Percentiles rank a stretch among this genome's conserved stretches.
phyloP scores from a whole-genome alignment of 2,113 vertebrate genomes.

The Glaucidium brasilianum region DNA sequence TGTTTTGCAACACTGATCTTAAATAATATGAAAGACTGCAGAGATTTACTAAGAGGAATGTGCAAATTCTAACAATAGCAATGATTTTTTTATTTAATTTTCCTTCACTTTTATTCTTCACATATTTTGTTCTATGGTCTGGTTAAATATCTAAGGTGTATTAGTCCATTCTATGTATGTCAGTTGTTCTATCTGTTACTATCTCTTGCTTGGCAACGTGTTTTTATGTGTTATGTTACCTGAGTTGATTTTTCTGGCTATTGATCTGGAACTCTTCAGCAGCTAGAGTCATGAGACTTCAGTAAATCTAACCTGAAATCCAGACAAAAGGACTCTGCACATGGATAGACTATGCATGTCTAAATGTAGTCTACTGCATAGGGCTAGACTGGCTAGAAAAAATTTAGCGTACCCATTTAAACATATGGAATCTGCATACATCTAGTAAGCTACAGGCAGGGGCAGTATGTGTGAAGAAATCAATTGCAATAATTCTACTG shows the following conservation, averaged over 20 bases:
- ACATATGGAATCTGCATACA: background rate
- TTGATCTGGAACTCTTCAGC: background rate
- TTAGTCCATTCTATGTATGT: background rate
- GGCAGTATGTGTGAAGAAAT: background rate
- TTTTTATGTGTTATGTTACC: background rate
- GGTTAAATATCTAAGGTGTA: background rate
- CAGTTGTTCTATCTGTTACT: background rate
- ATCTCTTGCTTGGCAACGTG: background rate
- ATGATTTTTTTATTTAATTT: background rate
- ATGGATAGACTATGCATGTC: accelerated
- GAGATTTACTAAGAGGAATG: background rate
- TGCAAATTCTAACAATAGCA: background rate
- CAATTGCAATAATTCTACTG: background rate
- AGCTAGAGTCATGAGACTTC: background rate
- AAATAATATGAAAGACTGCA: background rate
- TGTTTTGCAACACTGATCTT: background rate
- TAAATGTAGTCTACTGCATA: background rate
- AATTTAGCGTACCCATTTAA: background rate
- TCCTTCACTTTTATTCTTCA: background rate
- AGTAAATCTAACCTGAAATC: background rate
- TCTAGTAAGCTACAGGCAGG: background rate
- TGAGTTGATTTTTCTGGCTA: background rate
- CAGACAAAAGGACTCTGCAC: background rate
- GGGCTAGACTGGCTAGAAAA: background rate
- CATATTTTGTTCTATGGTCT: background rate